phyloP scores from a whole-genome alignment of 2,113 vertebrate genomes.

The Spea multiplicata region DNA sequence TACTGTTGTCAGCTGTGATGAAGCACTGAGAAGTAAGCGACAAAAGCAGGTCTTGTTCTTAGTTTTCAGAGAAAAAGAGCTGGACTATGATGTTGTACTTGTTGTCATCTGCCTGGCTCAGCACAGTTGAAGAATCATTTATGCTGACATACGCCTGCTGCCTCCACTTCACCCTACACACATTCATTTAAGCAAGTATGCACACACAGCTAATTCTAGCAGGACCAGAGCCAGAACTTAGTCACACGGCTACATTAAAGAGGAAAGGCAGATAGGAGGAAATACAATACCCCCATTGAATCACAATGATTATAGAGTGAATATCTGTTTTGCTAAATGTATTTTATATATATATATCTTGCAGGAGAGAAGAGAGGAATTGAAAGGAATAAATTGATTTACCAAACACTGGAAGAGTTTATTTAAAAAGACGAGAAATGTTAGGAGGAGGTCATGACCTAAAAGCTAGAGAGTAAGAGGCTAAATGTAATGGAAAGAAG shows the following conservation, averaged over 20 bases:
- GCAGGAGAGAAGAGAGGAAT: no score
- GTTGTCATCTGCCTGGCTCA: conserved; percentile 28
- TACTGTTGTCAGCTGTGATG: background rate
- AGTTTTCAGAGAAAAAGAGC: rapidly evolving
- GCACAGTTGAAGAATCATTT: background rate
- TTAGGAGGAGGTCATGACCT: no score
- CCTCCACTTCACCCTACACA: background rate
- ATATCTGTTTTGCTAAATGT: background rate
- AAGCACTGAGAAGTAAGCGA: background rate
- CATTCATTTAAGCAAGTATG: conserved; percentile 19
- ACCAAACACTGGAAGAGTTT: no score
- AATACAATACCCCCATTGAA: background rate
- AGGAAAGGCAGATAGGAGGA: conserved; percentile 7
- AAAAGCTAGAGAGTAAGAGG: no score
- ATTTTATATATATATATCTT: background rate
- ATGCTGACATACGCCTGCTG: conserved; percentile 3
- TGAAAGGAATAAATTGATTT: no score
- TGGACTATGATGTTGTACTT: background rate
- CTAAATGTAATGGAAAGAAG: no score
- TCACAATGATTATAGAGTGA: background rate
- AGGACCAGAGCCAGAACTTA: conserved; percentile 14
- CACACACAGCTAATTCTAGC: conserved; percentile 23
- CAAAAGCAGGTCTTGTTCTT: background rate
- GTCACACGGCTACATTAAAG: background rate
- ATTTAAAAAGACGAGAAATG: no score